Percentiles rank a stretch among this genome's conserved stretches.
Evolutionary conservation across 2,888 invertebrate genomes (phyloP).

Genomic region (Zygogramma bicolorata): DNA sequence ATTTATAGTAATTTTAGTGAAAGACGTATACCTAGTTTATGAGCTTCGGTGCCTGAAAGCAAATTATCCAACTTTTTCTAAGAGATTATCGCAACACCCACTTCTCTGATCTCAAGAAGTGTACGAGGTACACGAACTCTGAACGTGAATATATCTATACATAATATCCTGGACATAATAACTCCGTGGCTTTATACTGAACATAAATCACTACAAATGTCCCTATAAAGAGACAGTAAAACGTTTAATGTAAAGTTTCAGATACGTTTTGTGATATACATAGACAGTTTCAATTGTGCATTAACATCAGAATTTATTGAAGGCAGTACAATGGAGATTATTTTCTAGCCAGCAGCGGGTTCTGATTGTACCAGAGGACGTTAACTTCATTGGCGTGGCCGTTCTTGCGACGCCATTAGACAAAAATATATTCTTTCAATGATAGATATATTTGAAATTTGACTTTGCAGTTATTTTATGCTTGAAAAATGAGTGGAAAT

Average conservation of each 20-base stretch:
- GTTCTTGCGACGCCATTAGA: no score
- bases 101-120: background rate
- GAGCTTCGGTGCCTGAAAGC: background rate
- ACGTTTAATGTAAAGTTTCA: constrained; percentile 38
- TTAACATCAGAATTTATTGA: constrained; percentile 37
- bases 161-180: constrained; percentile 25
- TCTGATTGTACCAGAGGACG: constrained; percentile 1
- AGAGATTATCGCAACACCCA: background rate
- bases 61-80: background rate
- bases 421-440: no score
- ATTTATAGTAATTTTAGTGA: no score
- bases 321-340: constrained; percentile 30
- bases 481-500: no score
- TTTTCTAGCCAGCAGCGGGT: constrained; percentile 23
- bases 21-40: no score
- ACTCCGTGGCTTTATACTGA: constrained; percentile 22
- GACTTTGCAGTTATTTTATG: no score
- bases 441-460: no score
- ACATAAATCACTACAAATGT: constrained; percentile 39
- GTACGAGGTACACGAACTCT: background rate
- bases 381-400: constrained; percentile 30
- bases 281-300: constrained; percentile 42
- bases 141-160: background rate
- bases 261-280: constrained; percentile 41
- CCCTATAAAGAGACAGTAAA: constrained; percentile 40